These are phyloP conservation scores for Heterodera carotae DNA, from an alignment of 1,140 invertebrate genomes.

Conservation along the genomic window DNA sequence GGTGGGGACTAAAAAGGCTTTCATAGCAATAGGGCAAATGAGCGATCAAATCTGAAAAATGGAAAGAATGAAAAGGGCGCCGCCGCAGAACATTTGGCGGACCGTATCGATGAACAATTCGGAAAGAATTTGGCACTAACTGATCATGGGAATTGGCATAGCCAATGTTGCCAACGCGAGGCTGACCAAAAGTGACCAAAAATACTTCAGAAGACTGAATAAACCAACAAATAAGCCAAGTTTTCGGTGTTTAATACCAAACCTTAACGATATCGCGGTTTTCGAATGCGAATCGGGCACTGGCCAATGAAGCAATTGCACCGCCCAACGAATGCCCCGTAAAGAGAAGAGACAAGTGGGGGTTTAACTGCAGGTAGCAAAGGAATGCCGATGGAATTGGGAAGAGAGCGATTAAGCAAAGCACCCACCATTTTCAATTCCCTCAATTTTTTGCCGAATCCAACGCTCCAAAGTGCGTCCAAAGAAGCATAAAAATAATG, in stretches of 20 bases:
- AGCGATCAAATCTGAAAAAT: conserved; percentile 42
- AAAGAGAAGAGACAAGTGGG: conserved; percentile 41
- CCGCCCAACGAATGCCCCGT: conserved; percentile 54
- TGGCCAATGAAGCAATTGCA: conserved; percentile 50
- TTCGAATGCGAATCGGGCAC: conserved; percentile 53
- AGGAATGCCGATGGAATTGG: not conserved
- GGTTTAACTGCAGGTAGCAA: conserved; percentile 23
- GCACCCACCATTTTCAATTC: conserved; percentile 28
- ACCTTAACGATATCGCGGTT: conserved; percentile 23
- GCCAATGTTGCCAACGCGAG: conserved; percentile 50
- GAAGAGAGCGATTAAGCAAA: not conserved
- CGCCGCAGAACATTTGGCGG: not conserved
- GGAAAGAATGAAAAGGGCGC: not conserved
- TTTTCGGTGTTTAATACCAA: not conserved
- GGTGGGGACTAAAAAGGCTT: conserved; percentile 22
- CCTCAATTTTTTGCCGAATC: conserved; percentile 41
- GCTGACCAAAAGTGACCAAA: conserved; percentile 54
- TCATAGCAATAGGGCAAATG: conserved; percentile 56
- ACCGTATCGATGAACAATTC: conserved; percentile 52
- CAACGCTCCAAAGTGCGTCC: conserved; percentile 33
- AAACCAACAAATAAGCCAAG: not conserved
- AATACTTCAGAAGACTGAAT: conserved; percentile 16
- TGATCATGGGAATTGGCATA: conserved; percentile 47
- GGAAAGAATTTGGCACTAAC: conserved; percentile 51
- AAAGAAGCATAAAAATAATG: conserved; percentile 49